Conservation (phyloP, 2,113 vertebrate species). For the Clarias gariepinus region DNA sequence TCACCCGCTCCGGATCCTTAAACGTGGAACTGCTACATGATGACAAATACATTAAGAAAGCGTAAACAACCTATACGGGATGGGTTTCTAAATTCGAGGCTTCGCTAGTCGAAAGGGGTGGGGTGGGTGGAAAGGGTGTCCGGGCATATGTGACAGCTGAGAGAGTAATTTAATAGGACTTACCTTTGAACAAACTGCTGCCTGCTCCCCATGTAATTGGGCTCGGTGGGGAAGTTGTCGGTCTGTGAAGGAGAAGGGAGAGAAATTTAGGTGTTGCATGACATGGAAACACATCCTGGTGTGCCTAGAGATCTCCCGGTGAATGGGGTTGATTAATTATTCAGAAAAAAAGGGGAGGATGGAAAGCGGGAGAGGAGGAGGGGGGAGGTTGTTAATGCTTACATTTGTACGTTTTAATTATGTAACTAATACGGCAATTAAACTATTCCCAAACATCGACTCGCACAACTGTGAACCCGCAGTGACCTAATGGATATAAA, state of each 20-base stretch:
- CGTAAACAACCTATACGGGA: too few species aligned
- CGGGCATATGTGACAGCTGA: constrained; percentile 72
- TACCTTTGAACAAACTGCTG: constrained; percentile 99
- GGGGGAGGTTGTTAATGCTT: constrained; percentile 43
- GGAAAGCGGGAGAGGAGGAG: neutral
- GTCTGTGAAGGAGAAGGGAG: constrained; percentile 89
- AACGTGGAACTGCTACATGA: constrained; percentile 93
- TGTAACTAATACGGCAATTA: constrained; percentile 83
- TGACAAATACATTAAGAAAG: constrained; percentile 49
- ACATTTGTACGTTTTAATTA: constrained; percentile 86
- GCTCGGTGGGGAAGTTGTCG: constrained; percentile 99
- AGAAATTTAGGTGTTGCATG: constrained; percentile 82
- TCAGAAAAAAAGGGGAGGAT: constrained; percentile 64
- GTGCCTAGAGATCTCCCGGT: constrained; percentile 87
- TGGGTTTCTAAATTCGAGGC: constrained; percentile 65
- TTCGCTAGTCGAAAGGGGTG: constrained; percentile 66
- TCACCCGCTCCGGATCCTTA: constrained; percentile 98
- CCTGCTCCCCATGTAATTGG: constrained; percentile 99
- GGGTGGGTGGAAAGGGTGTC: constrained; percentile 43
- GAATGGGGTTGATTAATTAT: constrained; percentile 90
- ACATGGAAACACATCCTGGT: constrained; percentile 82
- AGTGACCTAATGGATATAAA: constrained; percentile 83
- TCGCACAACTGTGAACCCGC: constrained; percentile 78
- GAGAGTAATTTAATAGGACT: constrained; percentile 85
- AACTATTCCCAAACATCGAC: constrained; percentile 73